phyloP scores from a whole-genome alignment of 2,113 vertebrate species.

The Suricata suricatta region DNA sequence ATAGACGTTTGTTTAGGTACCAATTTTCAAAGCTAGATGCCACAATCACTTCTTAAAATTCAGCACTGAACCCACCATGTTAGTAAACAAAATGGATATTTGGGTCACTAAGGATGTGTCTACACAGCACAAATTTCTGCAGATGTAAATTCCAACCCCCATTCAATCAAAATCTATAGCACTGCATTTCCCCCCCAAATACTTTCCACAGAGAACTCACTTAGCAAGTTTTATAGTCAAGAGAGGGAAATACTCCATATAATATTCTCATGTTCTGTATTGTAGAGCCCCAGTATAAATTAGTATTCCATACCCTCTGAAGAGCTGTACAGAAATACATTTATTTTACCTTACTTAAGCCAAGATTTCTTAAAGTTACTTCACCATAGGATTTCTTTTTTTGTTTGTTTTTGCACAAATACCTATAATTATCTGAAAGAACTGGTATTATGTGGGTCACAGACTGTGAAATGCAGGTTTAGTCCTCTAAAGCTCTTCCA shows the following conservation, averaged over 20 bases:
- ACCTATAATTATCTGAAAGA: not conserved
- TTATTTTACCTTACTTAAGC: not conserved
- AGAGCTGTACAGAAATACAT: not conserved
- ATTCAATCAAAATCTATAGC: not conserved
- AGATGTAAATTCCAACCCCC: not conserved
- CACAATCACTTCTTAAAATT: constrained; percentile 9
- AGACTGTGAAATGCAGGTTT: not conserved
- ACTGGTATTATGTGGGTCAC: not conserved
- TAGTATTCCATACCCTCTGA: not conserved
- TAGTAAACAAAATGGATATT: not conserved
- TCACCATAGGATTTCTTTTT: not conserved
- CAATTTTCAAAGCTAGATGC: not conserved
- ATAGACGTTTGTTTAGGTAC: not conserved
- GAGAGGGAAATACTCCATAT: not conserved
- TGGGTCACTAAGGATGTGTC: not conserved
- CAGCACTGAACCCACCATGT: not conserved
- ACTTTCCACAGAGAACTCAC: not conserved
- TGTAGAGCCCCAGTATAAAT: not conserved
- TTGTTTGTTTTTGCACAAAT: not conserved
- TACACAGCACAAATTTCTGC: not conserved
- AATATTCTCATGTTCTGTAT: not conserved
- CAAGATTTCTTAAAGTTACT: not conserved
- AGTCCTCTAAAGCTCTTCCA: not conserved
- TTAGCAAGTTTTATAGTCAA: not conserved
- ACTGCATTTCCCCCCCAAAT: not conserved